phyloP scores from a whole-genome alignment of 2,113 vertebrate genomes.

The Tympanuchus pallidicinctus region DNA sequence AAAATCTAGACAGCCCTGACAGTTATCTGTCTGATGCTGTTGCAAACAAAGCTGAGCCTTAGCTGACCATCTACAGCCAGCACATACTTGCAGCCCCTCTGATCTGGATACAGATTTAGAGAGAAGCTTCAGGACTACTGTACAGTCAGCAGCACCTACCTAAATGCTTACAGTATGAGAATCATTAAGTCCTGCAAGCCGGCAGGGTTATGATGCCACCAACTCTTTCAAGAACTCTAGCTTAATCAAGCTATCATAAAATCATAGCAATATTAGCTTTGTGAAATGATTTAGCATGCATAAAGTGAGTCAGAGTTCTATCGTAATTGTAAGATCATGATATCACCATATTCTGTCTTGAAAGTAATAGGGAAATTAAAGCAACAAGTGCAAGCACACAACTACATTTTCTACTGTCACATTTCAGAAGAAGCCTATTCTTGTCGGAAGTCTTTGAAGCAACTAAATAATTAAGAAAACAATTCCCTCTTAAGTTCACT shows the following conservation, averaged over 20 bases:
- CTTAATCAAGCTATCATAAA: neutral
- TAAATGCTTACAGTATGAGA: neutral
- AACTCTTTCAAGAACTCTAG: neutral
- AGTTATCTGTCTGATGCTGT: neutral
- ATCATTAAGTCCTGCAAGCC: neutral
- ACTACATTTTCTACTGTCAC: neutral
- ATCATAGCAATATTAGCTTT: neutral
- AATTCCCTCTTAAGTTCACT: neutral
- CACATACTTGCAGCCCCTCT: neutral
- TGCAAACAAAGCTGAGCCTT: neutral
- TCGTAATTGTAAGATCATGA: neutral
- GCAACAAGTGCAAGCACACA: neutral
- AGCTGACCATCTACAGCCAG: neutral
- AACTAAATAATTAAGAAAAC: neutral
- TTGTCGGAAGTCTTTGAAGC: constrained; percentile 7
- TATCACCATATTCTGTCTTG: neutral
- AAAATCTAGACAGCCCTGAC: neutral
- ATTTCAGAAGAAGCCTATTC: neutral
- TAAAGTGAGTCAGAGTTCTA: neutral
- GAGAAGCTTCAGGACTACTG: neutral
- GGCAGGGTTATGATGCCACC: neutral
- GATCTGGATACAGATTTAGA: neutral
- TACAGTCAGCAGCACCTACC: neutral
- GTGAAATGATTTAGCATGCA: neutral
- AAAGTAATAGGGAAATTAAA: neutral